These are phyloP conservation scores for Rhea pennata DNA, from an alignment of 2,113 vertebrate species.

Conservation along the genomic window DNA sequence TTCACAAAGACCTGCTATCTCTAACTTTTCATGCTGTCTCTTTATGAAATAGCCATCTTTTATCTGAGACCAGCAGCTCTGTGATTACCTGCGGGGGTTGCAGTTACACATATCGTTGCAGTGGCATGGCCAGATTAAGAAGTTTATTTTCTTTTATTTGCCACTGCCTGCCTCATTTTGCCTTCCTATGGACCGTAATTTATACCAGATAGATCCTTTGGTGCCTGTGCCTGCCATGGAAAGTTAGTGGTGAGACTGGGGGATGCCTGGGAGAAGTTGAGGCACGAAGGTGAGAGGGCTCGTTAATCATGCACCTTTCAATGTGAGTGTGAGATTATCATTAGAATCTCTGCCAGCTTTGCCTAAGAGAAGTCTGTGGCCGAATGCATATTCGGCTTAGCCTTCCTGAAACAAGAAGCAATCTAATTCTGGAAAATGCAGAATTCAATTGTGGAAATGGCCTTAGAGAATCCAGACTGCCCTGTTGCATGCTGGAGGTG, in stretches of 20 bases:
- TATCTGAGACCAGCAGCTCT: neutral
- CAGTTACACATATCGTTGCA: neutral
- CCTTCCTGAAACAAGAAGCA: slow-evolving; percentile 9
- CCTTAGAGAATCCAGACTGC: slow-evolving; percentile 40
- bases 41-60: neutral
- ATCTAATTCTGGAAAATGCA: slow-evolving; percentile 42
- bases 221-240: neutral
- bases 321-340: neutral
- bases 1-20: neutral
- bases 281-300: neutral
- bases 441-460: slow-evolving; percentile 51
- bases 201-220: neutral
- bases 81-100: neutral
- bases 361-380: neutral
- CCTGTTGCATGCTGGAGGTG: slow-evolving; percentile 50
- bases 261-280: neutral
- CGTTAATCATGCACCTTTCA: neutral
- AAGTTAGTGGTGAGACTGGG: neutral
- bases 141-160: neutral
- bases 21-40: neutral
- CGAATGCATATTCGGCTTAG: slow-evolving; percentile 17
- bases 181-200: neutral
- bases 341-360: slow-evolving; percentile 20
- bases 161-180: neutral
- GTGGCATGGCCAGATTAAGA: neutral